Evolutionary conservation across 64 coral and sea anemone genomes (phyloP), one percentile per base, ranked within the genome.

Genomic region (Porites australiensis): DNA sequence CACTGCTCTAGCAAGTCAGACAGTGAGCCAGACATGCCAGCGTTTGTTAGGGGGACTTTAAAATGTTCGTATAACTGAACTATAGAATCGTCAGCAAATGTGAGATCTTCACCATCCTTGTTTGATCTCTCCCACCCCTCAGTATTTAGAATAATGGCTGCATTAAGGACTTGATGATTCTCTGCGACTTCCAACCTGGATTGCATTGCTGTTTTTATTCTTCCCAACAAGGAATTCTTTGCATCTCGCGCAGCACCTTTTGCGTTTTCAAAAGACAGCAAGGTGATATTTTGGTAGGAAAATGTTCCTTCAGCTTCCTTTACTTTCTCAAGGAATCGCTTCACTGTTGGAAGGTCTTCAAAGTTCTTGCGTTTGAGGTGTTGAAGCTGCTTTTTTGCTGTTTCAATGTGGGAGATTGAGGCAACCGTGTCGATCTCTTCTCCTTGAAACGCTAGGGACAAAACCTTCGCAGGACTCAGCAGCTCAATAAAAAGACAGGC

Each of bases 381-480:
- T 78, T 79, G 77, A 70, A 95, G 87, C 82, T 95, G 88, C 63
- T 90, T 95, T 66, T 87, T 95, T 76, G 88, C 88, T 54, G 58
- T 86, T 55, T 90, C 87, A 57, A 95, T 60, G 52, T 63, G 22
- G 37, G 58, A 54, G 58, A 89, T 74, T 10, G 88, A 77, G 64
- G 58, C 86, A 1, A 95, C 93, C 44, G 82, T 90, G 82, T 90
- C 82, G 47, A 95, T 90, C 27, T 82, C 73, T 63, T 90, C 74
- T 12, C 58, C 82, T 86, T 95, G 88, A 69, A 95, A 95, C 18
- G 82, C 88, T 15, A 90, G 82, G 19, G 93, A 90, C 74, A 95
- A 90, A 49, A 50, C 59, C 64, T 92, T 76, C 19, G 90, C 79
- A 22, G 90, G 90, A 64, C 68, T 74, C 3, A 84, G 67, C 8